These are phyloP conservation scores for Noctua fimbriata DNA, from an alignment of 2,888 invertebrate species.

Conservation along the genomic window DNA sequence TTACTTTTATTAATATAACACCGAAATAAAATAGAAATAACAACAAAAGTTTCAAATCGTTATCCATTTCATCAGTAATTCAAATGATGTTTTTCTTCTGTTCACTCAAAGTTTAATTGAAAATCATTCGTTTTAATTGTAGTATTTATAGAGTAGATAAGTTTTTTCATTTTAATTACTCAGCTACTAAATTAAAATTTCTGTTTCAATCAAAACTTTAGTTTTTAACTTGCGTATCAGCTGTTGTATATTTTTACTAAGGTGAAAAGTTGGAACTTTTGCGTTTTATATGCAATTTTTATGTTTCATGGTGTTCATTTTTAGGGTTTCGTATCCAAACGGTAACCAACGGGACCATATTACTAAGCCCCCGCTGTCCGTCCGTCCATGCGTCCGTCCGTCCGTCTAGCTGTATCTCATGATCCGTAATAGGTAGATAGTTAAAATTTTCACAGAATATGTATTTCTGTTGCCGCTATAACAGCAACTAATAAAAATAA, in stretches of 20 bases:
- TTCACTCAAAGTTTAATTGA: slow-evolving; percentile 15
- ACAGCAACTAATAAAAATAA: too few relatives aligned
- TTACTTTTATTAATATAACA: neutral
- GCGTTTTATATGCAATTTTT: slow-evolving; percentile 4
- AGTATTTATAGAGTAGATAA: slow-evolving; percentile 17
- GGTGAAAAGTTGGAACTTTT: slow-evolving; percentile 40
- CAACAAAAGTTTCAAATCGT: slow-evolving; percentile 9
- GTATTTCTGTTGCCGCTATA: too few relatives aligned
- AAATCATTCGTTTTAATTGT: slow-evolving; percentile 32
- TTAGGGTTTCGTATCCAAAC: too few relatives aligned
- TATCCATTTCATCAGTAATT: slow-evolving; percentile 16
- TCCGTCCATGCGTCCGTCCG: too few relatives aligned
- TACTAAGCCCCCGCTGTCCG: too few relatives aligned
- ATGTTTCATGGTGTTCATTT: neutral
- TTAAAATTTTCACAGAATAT: too few relatives aligned
- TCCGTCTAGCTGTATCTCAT: too few relatives aligned
- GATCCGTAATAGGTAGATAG: too few relatives aligned
- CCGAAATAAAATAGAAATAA: slow-evolving; percentile 11
- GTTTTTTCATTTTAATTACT: slow-evolving; percentile 43
- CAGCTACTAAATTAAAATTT: slow-evolving; percentile 28
- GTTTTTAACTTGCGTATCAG: slow-evolving; percentile 49
- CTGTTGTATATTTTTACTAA: slow-evolving; percentile 36
- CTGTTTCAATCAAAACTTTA: slow-evolving; percentile 53
- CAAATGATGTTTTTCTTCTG: slow-evolving; percentile 19
- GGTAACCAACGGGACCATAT: too few relatives aligned